Evolutionary conservation across 1,140 invertebrate species (phyloP).

Genomic region (Conopomorpha cramerella): DNA sequence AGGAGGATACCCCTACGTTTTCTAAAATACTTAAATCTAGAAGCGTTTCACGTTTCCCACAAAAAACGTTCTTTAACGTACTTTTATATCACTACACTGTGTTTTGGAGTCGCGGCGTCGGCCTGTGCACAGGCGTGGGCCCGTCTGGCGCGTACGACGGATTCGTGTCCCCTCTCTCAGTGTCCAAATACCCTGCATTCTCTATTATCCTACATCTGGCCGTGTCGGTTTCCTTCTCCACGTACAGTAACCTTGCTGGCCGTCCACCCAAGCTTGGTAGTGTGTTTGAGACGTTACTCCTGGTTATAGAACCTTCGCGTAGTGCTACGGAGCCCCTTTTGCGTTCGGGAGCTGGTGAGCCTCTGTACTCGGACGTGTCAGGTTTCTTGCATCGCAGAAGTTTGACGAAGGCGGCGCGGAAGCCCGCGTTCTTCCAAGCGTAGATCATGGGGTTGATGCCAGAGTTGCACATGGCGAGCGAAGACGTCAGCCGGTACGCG

Average conservation of each 20-base stretch:
- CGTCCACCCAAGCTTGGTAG: conserved; percentile 26
- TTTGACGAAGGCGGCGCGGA: conserved; percentile 69
- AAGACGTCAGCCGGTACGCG: conserved; percentile 70
- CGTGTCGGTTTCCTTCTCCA: conserved; percentile 34
- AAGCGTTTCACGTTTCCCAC: conserved; percentile 56
- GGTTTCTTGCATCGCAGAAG: conserved; percentile 67
- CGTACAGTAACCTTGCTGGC: conserved; percentile 35
- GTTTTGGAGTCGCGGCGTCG: conserved; percentile 19
- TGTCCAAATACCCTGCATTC: conserved; percentile 50
- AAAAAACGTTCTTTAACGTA: conserved; percentile 31
- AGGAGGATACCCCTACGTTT: conserved; percentile 32
- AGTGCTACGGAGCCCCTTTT: conserved; percentile 42
- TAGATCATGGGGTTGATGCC: conserved; percentile 80
- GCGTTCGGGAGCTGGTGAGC: conserved; percentile 38
- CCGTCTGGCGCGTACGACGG: conserved; percentile 46
- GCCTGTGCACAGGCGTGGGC: conserved; percentile 40
- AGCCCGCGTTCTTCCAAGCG: conserved; percentile 79
- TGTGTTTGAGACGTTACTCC: conserved; percentile 24
- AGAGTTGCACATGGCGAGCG: conserved; percentile 74
- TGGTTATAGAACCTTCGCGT: conserved; percentile 44
- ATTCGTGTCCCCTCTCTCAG: conserved; percentile 38
- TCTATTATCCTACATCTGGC: conserved; percentile 51
- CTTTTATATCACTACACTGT: conserved; percentile 31
- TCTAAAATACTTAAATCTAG: conserved; percentile 43
- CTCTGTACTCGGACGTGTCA: conserved; percentile 51